A percentile compares a stretch with the other conserved stretches of the same genome.
These are phyloP conservation scores for Pseudoips prasinana DNA, from an alignment of 2,888 invertebrate genomes.

Conservation along the genomic window DNA sequence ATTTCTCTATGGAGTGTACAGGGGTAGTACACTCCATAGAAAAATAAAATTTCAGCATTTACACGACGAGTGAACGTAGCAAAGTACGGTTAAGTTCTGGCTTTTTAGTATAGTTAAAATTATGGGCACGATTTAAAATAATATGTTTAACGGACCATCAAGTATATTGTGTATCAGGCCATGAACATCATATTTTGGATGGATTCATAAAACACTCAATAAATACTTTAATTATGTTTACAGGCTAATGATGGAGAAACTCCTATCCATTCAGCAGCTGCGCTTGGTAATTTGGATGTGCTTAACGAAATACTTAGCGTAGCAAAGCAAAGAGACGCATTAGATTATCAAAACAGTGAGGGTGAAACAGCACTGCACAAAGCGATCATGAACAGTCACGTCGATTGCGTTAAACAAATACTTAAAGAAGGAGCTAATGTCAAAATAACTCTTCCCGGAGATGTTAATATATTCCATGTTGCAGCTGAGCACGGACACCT, in stretches of 20 bases:
- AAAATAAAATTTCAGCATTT: too few species aligned
- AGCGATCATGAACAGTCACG: constrained; percentile 64
- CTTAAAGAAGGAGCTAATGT: constrained; percentile 71
- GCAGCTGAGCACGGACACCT: constrained; percentile 80
- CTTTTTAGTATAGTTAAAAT: too few species aligned
- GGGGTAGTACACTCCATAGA: too few species aligned
- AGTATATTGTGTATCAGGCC: too few species aligned
- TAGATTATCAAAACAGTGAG: constrained; percentile 68
- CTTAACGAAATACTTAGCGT: constrained; percentile 75
- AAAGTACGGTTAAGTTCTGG: too few species aligned
- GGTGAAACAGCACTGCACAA: constrained; percentile 77
- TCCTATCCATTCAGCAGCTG: constrained; percentile 79
- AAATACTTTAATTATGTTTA: too few species aligned
- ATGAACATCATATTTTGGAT: too few species aligned
- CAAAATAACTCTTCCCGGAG: constrained; percentile 62
- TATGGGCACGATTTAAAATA: too few species aligned
- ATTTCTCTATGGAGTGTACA: too few species aligned
- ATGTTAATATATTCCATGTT: constrained; percentile 81
- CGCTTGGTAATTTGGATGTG: constrained; percentile 69
- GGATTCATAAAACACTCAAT: too few species aligned
- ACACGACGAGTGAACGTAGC: too few species aligned
- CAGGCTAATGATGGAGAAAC: constrained; percentile 77
- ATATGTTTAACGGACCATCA: too few species aligned
- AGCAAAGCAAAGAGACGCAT: constrained; percentile 68
- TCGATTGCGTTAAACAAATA: constrained; percentile 66